phyloP scores from a whole-genome alignment of 2,888 invertebrate genomes.

The Ennomos fuscantarius region DNA sequence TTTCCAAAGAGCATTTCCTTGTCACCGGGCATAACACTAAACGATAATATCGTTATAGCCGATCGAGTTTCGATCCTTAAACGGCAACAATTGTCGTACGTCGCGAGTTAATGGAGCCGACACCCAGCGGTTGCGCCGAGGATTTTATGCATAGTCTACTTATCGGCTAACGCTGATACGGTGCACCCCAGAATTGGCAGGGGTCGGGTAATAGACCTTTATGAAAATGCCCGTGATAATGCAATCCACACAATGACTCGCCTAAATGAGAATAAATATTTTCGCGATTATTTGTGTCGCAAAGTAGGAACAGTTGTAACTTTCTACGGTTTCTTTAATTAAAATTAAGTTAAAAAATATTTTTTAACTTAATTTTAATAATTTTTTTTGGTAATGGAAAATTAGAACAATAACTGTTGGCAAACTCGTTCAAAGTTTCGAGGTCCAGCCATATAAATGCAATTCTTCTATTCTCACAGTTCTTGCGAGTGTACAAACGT shows the following conservation, averaged over 20 bases:
- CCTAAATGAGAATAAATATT: conserved; percentile 4
- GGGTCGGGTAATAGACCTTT: conserved; percentile 20
- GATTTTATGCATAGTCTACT: conserved; percentile 65
- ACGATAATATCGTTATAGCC: conserved; percentile 78
- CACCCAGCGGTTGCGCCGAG: conserved; percentile 44
- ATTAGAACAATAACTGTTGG: conserved; percentile 28
- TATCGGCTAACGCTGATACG: conserved; percentile 46
- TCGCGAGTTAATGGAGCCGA: conserved; percentile 70
- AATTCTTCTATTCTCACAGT: conserved; percentile 14
- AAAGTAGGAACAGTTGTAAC: conserved; percentile 2
- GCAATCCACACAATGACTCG: conserved; percentile 22
- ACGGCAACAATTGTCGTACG: conserved; percentile 77
- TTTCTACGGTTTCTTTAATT: neutral
- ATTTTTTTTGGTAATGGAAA: conserved; percentile 6
- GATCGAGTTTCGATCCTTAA: conserved; percentile 74
- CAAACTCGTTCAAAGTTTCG: conserved; percentile 22
- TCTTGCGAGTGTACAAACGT: conserved; percentile 6
- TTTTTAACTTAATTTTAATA: neutral
- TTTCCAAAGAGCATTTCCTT: conserved; percentile 79
- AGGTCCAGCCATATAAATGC: conserved; percentile 34
- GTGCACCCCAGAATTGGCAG: conserved; percentile 37
- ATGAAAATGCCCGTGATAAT: conserved; percentile 7
- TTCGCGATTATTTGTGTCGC: conserved; percentile 1
- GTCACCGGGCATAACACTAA: conserved; percentile 80
- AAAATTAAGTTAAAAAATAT: neutral